Evolutionary conservation across 2,888 invertebrate genomes (phyloP).

Genomic region (Dasysyrphus tricinctus): DNA sequence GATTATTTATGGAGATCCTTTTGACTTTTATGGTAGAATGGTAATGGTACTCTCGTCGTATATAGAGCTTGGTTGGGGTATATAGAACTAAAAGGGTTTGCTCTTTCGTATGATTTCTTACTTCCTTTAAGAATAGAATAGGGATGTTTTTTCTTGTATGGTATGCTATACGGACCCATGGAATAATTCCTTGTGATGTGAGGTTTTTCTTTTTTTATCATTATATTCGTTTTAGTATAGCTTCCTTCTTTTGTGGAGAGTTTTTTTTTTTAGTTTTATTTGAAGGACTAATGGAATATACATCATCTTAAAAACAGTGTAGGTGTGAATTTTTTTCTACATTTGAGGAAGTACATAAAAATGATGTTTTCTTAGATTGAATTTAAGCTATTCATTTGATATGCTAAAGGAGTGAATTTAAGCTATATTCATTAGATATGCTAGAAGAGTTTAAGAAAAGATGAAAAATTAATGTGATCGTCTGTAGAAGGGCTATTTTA

Average conservation of each 20-base stretch:
- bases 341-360: not conserved
- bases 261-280: not conserved
- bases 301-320: not conserved
- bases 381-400: too few relatives aligned
- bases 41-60: constrained; percentile 12
- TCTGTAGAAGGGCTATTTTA: too few relatives aligned
- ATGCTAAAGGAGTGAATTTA: too few relatives aligned
- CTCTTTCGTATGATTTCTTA: constrained; percentile 50
- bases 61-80: not conserved
- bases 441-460: too few relatives aligned
- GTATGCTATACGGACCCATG: not conserved
- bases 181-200: not conserved
- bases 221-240: not conserved
- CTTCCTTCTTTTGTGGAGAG: not conserved
- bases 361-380: too few relatives aligned
- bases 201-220: not conserved
- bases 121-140: constrained; percentile 15
- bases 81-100: constrained; percentile 48
- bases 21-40: constrained; percentile 34
- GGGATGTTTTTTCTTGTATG: not conserved
- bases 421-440: too few relatives aligned
- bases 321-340: not conserved
- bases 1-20: constrained; percentile 68
- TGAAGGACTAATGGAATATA: not conserved
- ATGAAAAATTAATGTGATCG: too few relatives aligned